Evolutionary conservation across 2,888 invertebrate genomes (phyloP).

Genomic region (Lordiphosa fenestrarum): DNA sequence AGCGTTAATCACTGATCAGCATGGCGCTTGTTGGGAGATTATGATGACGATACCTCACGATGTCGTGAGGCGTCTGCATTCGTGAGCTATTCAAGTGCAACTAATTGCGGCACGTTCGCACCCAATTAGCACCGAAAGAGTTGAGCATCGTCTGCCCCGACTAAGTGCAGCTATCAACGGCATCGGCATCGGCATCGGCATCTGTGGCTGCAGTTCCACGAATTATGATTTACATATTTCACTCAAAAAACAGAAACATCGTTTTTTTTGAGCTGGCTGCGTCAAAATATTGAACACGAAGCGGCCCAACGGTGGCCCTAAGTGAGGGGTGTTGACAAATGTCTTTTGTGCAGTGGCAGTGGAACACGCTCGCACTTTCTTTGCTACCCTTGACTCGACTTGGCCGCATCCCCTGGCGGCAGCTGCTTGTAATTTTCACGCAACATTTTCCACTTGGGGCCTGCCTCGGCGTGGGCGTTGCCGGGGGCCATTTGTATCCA

Average conservation of each 20-base stretch:
- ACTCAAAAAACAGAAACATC: constrained; percentile 8
- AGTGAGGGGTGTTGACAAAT: constrained; percentile 75
- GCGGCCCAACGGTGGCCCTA: constrained; percentile 25
- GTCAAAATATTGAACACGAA: constrained; percentile 62
- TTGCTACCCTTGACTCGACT: constrained; percentile 19
- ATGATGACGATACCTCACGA: constrained; percentile 46
- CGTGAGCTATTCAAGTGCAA: constrained; percentile 66
- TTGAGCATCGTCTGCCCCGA: constrained; percentile 38
- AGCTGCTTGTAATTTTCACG: constrained; percentile 75
- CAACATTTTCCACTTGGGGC: constrained; percentile 62
- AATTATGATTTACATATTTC: constrained; percentile 58
- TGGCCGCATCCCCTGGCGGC: constrained; percentile 18
- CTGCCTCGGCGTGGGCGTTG: constrained; percentile 40
- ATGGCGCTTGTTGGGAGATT: constrained; percentile 62
- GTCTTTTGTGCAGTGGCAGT: constrained; percentile 57
- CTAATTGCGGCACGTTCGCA: constrained; percentile 75
- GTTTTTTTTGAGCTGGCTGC: constrained; percentile 63
- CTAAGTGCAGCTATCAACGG: constrained; percentile 75
- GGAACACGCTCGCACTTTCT: constrained; percentile 7
- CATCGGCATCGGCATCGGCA: constrained; percentile 19
- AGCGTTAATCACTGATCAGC: constrained; percentile 49
- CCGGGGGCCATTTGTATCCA: constrained; percentile 58
- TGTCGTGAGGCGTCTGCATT: constrained; percentile 41
- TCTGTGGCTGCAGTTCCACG: constrained; percentile 20
- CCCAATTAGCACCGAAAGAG: constrained; percentile 70